phyloP scores from a whole-genome alignment of 2,888 invertebrate genomes.

The Pachliopta kotzebuea region DNA sequence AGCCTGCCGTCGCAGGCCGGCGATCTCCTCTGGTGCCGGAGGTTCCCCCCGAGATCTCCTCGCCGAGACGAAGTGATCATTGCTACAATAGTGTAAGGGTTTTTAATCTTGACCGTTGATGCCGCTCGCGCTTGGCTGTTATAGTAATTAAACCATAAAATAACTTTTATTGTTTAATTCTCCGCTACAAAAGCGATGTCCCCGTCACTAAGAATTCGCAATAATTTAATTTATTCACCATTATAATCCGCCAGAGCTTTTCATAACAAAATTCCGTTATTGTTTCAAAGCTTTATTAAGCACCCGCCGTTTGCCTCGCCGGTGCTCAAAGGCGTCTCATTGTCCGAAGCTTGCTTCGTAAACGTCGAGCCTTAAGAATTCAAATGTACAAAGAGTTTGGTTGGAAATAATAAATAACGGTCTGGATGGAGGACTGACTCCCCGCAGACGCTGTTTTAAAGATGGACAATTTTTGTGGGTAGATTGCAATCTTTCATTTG shows the following conservation, averaged over 20 bases:
- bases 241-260: constrained; percentile 7
- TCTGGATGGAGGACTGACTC: background rate
- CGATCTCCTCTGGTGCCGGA: no score
- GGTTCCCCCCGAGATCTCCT: no score
- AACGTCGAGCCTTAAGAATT: background rate
- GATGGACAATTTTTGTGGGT: background rate
- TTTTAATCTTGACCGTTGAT: no score
- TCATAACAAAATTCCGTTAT: constrained; percentile 20
- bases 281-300: constrained; percentile 23
- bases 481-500: constrained; percentile 6
- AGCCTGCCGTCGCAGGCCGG: no score
- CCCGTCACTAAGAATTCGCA: background rate
- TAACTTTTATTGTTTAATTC: no score
- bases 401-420: constrained; percentile 11
- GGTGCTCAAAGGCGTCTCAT: constrained; percentile 4
- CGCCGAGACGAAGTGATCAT: no score
- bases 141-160: no score
- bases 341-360: constrained; percentile 1
- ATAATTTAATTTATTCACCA: constrained; percentile 13
- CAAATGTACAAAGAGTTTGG: constrained; percentile 4
- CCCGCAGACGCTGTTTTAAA: background rate
- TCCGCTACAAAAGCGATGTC: background rate
- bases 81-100: no score
- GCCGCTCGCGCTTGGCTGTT: no score
- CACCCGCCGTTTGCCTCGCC: constrained; percentile 1